These are phyloP conservation scores for Martes martes DNA, from an alignment of 2,113 vertebrate genomes.

Conservation along the genomic window DNA sequence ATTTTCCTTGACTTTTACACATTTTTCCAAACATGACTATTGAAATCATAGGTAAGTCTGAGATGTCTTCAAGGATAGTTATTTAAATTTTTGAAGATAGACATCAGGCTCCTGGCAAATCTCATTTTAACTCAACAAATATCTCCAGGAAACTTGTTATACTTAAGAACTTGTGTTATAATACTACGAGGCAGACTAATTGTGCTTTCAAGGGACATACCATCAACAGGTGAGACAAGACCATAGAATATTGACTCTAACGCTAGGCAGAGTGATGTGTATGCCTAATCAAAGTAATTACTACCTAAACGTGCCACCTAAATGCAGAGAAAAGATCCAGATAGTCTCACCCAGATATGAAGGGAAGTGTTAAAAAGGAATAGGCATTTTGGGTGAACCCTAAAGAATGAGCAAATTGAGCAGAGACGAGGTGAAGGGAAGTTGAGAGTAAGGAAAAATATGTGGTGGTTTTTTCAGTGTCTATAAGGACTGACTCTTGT, in stretches of 20 bases:
- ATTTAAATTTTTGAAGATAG: neutral
- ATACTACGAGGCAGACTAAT: neutral
- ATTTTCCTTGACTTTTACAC: neutral
- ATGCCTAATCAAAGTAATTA: neutral
- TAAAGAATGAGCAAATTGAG: neutral
- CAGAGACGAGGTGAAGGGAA: neutral
- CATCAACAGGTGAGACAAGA: neutral
- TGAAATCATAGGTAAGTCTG: neutral
- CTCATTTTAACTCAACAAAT: neutral
- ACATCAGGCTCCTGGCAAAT: neutral
- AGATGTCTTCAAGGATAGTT: neutral
- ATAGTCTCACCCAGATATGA: neutral
- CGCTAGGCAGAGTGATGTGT: neutral
- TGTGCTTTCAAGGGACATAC: neutral
- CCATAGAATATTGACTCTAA: neutral
- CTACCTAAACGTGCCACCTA: neutral
- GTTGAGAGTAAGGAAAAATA: neutral
- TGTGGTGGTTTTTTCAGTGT: neutral
- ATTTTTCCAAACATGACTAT: neutral
- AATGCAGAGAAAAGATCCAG: neutral
- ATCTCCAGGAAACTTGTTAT: neutral
- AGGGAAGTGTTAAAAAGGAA: neutral
- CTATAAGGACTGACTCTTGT: neutral
- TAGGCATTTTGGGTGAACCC: neutral
- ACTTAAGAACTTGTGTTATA: neutral